Evolutionary conservation across 2,113 vertebrate genomes (phyloP).

Genomic region (Pycnonotus jocosus): DNA sequence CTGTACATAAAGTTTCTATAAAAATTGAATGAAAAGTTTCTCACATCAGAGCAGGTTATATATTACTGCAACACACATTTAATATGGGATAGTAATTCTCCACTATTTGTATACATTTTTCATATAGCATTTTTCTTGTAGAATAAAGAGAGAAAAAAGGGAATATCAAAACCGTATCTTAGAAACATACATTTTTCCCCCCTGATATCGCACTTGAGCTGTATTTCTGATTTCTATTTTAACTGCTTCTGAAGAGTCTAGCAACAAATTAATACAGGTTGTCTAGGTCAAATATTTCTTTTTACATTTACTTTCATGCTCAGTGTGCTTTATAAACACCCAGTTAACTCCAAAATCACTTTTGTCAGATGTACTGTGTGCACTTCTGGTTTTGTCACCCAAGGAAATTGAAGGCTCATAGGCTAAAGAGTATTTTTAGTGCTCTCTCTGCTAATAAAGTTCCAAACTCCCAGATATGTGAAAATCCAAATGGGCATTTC

Average conservation of each 20-base stretch:
- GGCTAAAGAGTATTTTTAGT: neutral
- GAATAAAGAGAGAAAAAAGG: neutral
- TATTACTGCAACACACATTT: neutral
- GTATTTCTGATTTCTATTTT: neutral
- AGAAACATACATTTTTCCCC: neutral
- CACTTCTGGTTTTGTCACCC: neutral
- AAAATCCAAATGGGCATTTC: neutral
- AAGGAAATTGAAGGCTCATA: neutral
- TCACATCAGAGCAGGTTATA: neutral
- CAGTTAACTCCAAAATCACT: neutral
- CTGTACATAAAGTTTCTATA: neutral
- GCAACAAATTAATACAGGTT: neutral
- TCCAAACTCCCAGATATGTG: neutral
- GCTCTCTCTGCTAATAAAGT: neutral
- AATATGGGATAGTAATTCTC: neutral
- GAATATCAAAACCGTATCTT: neutral
- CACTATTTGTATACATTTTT: neutral
- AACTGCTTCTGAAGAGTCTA: neutral
- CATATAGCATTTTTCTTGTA: neutral
- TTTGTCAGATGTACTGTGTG: neutral
- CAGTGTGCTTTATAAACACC: neutral
- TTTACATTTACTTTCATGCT: neutral
- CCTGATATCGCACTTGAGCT: neutral
- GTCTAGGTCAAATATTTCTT: neutral
- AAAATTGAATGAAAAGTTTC: constrained; percentile 28